Evolutionary conservation across 2,888 invertebrate genomes (phyloP).

Genomic region (Osmoderma eremita): DNA sequence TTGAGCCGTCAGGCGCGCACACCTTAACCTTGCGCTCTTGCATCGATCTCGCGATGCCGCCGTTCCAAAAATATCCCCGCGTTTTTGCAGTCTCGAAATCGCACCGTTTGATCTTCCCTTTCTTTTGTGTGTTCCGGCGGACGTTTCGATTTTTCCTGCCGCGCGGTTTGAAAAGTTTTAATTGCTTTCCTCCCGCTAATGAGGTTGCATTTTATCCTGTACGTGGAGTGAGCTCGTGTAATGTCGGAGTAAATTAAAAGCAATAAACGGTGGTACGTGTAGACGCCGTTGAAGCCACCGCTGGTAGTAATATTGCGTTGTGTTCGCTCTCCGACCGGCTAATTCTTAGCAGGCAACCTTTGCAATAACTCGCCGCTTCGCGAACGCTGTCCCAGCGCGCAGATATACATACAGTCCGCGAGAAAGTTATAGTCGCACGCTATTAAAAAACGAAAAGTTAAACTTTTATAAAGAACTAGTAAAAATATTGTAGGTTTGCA

Average conservation of each 20-base stretch:
- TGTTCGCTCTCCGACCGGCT: not conserved
- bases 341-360: conserved; percentile 10
- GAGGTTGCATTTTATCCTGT: conserved; percentile 25
- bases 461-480: too few species aligned
- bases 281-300: conserved; percentile 2
- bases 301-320: too few species aligned
- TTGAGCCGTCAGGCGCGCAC: conserved; percentile 11
- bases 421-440: too few species aligned
- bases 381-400: not conserved
- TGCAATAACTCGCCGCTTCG: not conserved
- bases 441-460: too few species aligned
- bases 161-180: conserved; percentile 26
- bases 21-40: conserved; percentile 3
- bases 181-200: conserved; percentile 31
- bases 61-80: conserved; percentile 2
- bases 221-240: conserved; percentile 12
- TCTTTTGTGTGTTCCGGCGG: conserved; percentile 21
- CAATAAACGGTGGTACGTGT: conserved; percentile 19
- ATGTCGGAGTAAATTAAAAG: conserved; percentile 18
- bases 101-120: conserved; percentile 18
- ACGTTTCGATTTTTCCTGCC: conserved; percentile 20
- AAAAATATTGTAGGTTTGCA: too few species aligned
- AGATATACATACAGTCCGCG: too few species aligned
- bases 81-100: conserved; percentile 5
- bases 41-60: conserved; percentile 3